Evolutionary conservation across 1,140 invertebrate genomes (phyloP), one percentile per base, ranked within the genome.

Genomic region (Ditylenchus dipsaci): DNA sequence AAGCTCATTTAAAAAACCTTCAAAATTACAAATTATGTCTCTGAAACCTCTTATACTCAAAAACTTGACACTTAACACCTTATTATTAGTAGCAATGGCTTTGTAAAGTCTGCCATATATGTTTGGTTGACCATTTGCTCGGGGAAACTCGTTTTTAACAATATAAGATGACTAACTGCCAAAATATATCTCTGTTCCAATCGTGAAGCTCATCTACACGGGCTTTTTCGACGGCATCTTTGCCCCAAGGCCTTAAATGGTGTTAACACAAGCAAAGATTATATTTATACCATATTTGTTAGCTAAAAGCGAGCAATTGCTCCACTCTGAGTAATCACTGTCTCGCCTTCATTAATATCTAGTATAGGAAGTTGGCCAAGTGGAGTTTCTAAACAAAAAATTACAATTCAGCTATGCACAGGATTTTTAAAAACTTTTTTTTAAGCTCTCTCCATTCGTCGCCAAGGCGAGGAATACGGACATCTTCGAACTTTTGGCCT

Each of bases 401-500:
- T n/a, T n/a, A n/a, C n/a, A n/a, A n/a, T n/a, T n/a, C n/a, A n/a
- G n/a, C n/a, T n/a, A n/a, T n/a, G n/a, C n/a, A n/a, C n/a, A n/a
- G n/a, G n/a, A n/a, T n/a, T n/a, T n/a, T n/a, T n/a, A n/a, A n/a
- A n/a, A n/a, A n/a, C n/a, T n/a, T n/a, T n/a, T n/a, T n/a, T n/a
- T n/a, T n/a, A n/a, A n/a, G n/a, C n/a, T n/a, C n/a, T n/a, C n/a
- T n/a, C n/a, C n/a, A n/a, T n/a, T n/a, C n/a, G n/a, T n/a, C n/a
- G n/a, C n/a, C n/a, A n/a, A n/a, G n/a, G n/a, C n/a, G n/a, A n/a
- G n/a, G n/a, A 58, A 73, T 29, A 26, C 70, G 70, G 43, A 74
- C 42, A 33, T 72, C 70, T n/a, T 72, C 72, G 23, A 72, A 72
- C 15, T 43, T 26, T 26, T 66, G 47, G 8, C 70, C 70, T 19